Base-by-base conservation (phyloP, 2,797 vertebrate genomes). In the Danio kyathit region DNA sequence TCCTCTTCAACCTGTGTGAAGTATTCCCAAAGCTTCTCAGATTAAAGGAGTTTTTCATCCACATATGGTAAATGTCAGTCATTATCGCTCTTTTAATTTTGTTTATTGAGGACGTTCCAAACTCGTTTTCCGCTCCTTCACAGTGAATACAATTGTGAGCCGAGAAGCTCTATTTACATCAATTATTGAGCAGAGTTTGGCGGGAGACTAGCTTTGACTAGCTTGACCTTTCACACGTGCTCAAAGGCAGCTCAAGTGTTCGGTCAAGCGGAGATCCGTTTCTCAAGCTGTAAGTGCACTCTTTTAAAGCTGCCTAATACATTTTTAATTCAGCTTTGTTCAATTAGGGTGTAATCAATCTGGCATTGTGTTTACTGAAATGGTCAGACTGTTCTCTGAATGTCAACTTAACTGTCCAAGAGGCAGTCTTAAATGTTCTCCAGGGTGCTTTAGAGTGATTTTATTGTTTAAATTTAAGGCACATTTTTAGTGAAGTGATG, bases 261-360 rank as follows among this genome's bases (percentile, higher is more conserved):
- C 87, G 90, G 88, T 88, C 63, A 80, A 87, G 89, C 90, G 88
- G 89, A 86, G 89, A 94, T 95, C 92, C 90, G 90, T 91, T 93
- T 90, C 87, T 80, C 75, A 43, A 51, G 61, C 59, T 86, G 86
- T 88, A 92, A 94, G 90, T 88, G 89, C 87, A 90, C 89, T 89
- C 88, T 93, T 90, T 87, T 87, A 88, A 84, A 87, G 86, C 87
- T 89, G 90, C 90, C 88, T 93, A 92, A 96, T 97, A 92, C 93
- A 96, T 96, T 95, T 97, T 97, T 97, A 90, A 97, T 96, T 92
- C 89, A 89, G 79, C 90, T 89, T 91, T 94, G 91, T 93, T 95
- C 88, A 94, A 94, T 95, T 95, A 92, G 90, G 90, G 88, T 89
- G 77, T 84, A 95, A 96, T 96, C 95, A 94, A 95, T 96, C 89